Evolutionary conservation across 2,888 invertebrate species (phyloP).

Genomic region (Eustalomyia histrio): DNA sequence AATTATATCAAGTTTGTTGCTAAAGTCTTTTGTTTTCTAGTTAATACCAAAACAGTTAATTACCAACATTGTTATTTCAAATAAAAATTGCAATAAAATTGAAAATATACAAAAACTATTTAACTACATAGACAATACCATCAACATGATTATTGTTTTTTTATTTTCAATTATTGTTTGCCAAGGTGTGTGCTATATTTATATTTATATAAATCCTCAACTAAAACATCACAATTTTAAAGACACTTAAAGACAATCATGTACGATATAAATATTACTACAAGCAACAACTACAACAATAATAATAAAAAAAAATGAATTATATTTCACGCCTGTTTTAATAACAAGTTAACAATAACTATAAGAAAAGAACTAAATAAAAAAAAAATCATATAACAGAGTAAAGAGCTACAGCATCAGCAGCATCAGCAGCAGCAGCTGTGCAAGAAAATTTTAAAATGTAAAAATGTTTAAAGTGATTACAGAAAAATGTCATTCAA

Average conservation of each 20-base stretch:
- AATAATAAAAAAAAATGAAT: slow-evolving; percentile 34
- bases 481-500: slow-evolving; percentile 66
- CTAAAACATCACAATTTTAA: background rate
- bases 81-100: too few species aligned
- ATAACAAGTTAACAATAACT: slow-evolving; percentile 49
- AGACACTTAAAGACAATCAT: slow-evolving; percentile 6
- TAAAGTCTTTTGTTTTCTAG: too few species aligned
- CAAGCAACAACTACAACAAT: background rate
- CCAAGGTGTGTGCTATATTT: background rate
- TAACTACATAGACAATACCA: too few species aligned
- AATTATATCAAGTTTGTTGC: too few species aligned
- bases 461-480: slow-evolving; percentile 51
- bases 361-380: slow-evolving; percentile 23
- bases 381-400: slow-evolving; percentile 7
- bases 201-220: background rate
- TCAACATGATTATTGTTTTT: background rate
- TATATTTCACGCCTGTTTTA: slow-evolving; percentile 59
- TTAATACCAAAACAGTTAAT: too few species aligned
- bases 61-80: too few species aligned
- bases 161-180: background rate
- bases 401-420: slow-evolving; percentile 27
- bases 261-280: background rate
- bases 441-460: slow-evolving; percentile 26
- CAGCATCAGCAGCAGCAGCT: slow-evolving; percentile 46
- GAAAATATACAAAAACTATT: too few species aligned